These are phyloP conservation scores for Spialia ferax DNA, from an alignment of 2,888 invertebrate species.

Conservation along the genomic window DNA sequence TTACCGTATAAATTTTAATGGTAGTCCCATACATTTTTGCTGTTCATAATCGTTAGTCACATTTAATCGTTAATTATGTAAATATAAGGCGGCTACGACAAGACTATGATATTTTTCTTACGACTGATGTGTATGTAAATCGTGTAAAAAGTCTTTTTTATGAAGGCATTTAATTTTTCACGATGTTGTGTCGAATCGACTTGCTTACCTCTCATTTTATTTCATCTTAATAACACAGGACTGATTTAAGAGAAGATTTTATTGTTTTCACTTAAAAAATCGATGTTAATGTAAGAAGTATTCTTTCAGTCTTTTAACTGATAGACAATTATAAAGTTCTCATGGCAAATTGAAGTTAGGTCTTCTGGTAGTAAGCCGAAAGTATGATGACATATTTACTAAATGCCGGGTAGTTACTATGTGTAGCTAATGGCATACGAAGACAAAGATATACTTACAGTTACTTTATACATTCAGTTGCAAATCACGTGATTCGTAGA, in stretches of 20 bases:
- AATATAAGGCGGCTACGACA: constrained; percentile 58
- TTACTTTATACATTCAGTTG: background rate
- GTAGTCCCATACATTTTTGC: background rate
- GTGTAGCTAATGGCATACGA: no score
- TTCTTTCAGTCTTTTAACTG: no score
- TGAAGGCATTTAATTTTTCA: constrained; percentile 62
- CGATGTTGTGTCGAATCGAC: constrained; percentile 58
- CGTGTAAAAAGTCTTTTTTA: constrained; percentile 64
- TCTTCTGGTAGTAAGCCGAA: background rate
- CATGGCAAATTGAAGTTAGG: no score
- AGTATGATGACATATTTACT: background rate
- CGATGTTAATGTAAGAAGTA: no score
- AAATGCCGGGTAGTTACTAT: no score
- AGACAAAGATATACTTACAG: background rate
- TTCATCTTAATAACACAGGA: background rate
- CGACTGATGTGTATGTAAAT: constrained; percentile 80
- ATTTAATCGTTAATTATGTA: constrained; percentile 50
- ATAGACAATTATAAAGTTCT: no score
- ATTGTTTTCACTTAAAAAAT: no score
- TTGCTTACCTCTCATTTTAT: background rate
- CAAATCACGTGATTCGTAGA: background rate
- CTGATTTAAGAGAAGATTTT: no score
- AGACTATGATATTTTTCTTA: constrained; percentile 68
- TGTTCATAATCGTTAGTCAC: background rate
- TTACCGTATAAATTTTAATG: background rate